These are phyloP conservation scores for Ditylenchus dipsaci DNA, from an alignment of 1,140 invertebrate species.

Conservation along the genomic window DNA sequence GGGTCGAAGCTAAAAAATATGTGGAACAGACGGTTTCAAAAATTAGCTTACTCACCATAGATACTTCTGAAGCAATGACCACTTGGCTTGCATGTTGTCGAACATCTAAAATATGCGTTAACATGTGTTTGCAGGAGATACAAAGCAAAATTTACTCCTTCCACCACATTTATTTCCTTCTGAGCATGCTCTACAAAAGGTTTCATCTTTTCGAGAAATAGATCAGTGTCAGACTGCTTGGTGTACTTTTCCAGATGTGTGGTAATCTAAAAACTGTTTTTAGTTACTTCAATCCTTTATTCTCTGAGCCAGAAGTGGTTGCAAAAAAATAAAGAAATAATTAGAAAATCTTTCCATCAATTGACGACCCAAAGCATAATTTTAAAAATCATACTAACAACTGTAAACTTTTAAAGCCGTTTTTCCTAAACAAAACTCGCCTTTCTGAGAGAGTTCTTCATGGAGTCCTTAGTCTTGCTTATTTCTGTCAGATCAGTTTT, in stretches of 20 bases:
- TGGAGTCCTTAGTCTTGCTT: conserved; percentile 10
- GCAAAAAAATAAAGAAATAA: background rate
- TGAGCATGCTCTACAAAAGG: conserved; percentile 26
- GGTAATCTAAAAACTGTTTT: conserved; percentile 26
- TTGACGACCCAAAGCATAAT: no score
- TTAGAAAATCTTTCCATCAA: background rate
- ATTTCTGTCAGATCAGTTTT: conserved; percentile 23
- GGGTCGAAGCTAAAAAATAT: conserved; percentile 19
- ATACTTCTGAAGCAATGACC: conserved; percentile 23
- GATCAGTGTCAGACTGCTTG: conserved; percentile 32
- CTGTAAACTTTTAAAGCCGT: background rate
- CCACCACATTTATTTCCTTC: conserved; percentile 29
- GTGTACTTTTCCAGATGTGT: conserved; percentile 26
- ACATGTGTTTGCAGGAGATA: background rate
- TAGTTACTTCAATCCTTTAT: no score
- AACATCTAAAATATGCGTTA: conserved; percentile 21
- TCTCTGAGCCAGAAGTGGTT: no score
- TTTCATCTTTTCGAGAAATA: conserved; percentile 33
- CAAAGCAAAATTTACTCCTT: conserved; percentile 16
- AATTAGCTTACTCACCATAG: background rate
- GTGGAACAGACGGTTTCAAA: no score
- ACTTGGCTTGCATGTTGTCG: conserved; percentile 36
- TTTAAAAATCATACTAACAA: background rate
- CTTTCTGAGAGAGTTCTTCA: conserved; percentile 28
- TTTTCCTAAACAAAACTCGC: background rate